phyloP scores from a whole-genome alignment of 2,113 vertebrate genomes.

The Podarcis muralis region DNA sequence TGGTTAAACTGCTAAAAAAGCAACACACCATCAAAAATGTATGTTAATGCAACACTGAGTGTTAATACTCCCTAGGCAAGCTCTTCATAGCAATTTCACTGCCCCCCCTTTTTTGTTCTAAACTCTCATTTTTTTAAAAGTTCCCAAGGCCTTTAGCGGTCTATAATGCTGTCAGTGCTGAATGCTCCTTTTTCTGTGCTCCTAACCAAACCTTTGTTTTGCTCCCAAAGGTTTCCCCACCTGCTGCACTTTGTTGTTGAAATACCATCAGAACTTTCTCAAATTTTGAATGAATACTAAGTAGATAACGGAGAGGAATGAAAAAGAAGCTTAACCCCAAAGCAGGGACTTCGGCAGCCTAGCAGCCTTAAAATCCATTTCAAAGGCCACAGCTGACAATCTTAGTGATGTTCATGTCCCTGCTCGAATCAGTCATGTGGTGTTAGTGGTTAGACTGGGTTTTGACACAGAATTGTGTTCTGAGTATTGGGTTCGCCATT shows the following conservation, averaged over 20 bases:
- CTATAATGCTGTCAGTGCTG: neutral
- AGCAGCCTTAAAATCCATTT: slow-evolving; percentile 10
- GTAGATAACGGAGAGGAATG: neutral
- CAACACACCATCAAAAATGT: neutral
- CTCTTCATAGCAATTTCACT: neutral
- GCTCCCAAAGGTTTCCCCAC: slow-evolving; percentile 13
- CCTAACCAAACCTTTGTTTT: neutral
- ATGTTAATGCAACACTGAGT: neutral
- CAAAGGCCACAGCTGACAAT: neutral
- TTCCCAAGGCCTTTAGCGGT: neutral
- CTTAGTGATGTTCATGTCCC: neutral
- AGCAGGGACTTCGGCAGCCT: neutral
- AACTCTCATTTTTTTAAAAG: slow-evolving; percentile 3
- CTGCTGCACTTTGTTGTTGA: neutral
- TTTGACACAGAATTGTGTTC: neutral
- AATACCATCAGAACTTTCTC: slow-evolving; percentile 20
- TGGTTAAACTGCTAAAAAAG: neutral
- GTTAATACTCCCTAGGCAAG: neutral
- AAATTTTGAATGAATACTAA: slow-evolving; percentile 13
- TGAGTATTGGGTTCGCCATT: neutral
- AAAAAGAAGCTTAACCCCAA: neutral
- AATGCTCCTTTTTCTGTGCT: neutral
- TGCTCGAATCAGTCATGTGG: neutral
- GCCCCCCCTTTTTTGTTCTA: too few species aligned
- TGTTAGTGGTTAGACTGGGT: neutral